Base-by-base conservation (phyloP, 1,140 invertebrate species). In the Prorops nasuta region DNA sequence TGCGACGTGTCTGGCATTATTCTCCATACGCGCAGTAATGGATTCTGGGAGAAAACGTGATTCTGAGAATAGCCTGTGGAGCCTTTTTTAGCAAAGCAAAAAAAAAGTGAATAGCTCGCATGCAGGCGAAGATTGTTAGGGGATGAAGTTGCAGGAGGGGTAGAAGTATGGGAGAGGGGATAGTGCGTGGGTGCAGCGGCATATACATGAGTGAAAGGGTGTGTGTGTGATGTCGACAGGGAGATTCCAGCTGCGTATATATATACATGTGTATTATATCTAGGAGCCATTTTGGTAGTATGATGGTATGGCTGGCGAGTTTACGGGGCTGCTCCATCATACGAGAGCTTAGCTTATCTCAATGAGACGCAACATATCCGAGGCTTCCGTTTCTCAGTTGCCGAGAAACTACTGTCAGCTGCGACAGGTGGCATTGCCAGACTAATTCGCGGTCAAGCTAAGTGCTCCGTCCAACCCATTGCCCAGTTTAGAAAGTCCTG, bases 341-440 rank as follows among this genome's bases (percentile, higher is more conserved):
- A 63, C 50, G 60, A 66, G 64, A 72, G 71, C 67, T 74, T 71
- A 71, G 71, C 72, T 77, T 77, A 77, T 75, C 72, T 73, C 61
- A 69, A 68, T 70, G 67, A 67, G 63, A 63, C 60, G 52, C 65
- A 72, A 74, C 72, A 63, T 74, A 76, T 74, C 72, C 69, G 66
- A 67, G 60, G 60, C 69, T 72, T 71, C 63, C 66, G 66, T 70
- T 60, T 67, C 58, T 32, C 54, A 41, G 38, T 54, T 45, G 31
- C 40, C 34, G 62, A 47, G 43, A 59, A 71, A 69, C 62, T 66
- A 69, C 61, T 69, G 65, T 64, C 64, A 18, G 22, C 24, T 45
- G 44, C 56, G 63, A 53, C 36, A 56, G 58, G 61, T 61, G 61
- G 60, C 57, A 54, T 59, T 41, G 51, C 14, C 43, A 44, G 40